Evolutionary conservation across 2,797 vertebrate genomes (phyloP).

Genomic region (Malurus leucopterus): DNA sequence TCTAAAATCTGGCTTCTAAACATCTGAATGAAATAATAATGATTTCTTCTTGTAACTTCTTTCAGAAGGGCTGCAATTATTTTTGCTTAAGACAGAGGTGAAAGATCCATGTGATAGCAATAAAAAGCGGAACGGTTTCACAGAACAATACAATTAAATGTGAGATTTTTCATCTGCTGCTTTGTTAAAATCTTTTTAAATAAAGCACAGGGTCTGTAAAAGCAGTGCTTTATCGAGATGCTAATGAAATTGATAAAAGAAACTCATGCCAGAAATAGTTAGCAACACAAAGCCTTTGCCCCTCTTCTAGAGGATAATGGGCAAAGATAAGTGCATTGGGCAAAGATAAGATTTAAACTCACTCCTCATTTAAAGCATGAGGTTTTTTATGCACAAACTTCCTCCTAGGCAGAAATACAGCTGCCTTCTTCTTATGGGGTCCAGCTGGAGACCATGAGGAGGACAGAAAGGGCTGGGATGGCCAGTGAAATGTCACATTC

Average conservation of each 20-base stretch:
- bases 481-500: background rate
- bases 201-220: background rate
- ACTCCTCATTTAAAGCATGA: background rate
- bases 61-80: slow-evolving; percentile 20
- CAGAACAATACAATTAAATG: background rate
- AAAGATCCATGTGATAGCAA: background rate
- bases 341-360: background rate
- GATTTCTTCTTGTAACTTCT: slow-evolving; percentile 13
- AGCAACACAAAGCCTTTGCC: background rate
- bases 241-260: background rate
- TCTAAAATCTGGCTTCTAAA: slow-evolving; percentile 42
- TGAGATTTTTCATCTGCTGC: background rate
- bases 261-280: background rate
- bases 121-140: background rate
- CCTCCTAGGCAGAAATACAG: background rate
- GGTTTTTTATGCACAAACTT: background rate
- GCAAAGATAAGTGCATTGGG: background rate
- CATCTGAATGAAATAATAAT: slow-evolving; percentile 44
- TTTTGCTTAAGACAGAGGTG: slow-evolving; percentile 6
- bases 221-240: background rate
- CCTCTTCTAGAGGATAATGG: background rate
- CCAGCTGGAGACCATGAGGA: background rate
- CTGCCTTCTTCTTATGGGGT: background rate
- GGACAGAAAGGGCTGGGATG: background rate
- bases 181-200: background rate